A percentile compares a stretch with the other conserved stretches of the same genome.
Evolutionary conservation across 2,797 vertebrate genomes (phyloP).

Genomic region (Pristis pectinata): DNA sequence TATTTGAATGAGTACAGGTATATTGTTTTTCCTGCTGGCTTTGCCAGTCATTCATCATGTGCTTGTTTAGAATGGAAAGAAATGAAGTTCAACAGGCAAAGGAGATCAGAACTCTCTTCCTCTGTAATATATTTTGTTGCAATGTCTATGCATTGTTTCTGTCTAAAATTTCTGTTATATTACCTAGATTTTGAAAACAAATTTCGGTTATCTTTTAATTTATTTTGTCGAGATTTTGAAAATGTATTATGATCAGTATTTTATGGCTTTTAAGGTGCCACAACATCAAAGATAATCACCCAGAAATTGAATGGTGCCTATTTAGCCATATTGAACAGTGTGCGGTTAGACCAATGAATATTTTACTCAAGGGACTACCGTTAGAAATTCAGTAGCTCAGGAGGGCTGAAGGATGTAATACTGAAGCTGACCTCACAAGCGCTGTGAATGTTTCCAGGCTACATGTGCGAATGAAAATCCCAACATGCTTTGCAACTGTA

Average conservation of each 20-base stretch:
- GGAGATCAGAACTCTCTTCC: neutral
- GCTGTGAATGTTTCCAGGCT: too few species aligned
- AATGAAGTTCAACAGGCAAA: neutral
- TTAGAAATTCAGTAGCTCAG: too few species aligned
- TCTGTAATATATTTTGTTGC: neutral
- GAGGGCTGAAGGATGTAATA: too few species aligned
- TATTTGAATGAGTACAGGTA: neutral
- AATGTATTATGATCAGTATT: neutral
- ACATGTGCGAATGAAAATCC: too few species aligned
- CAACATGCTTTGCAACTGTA: too few species aligned
- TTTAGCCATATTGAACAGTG: too few species aligned
- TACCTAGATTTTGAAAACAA: neutral
- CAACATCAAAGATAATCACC: too few species aligned
- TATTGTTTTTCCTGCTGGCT: neutral
- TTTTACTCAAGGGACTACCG: too few species aligned
- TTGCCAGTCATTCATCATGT: neutral
- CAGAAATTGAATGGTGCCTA: too few species aligned
- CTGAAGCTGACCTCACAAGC: too few species aligned
- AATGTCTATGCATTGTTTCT: neutral
- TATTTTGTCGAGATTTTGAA: neutral
- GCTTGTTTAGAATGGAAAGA: neutral
- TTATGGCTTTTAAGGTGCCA: neutral
- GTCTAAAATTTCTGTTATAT: neutral
- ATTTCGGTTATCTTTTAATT: neutral
- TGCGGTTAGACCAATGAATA: too few species aligned